Evolutionary conservation across 2,888 invertebrate genomes (phyloP), one percentile per base, ranked within the genome.

Genomic region (Limnephilus rhombicus): DNA sequence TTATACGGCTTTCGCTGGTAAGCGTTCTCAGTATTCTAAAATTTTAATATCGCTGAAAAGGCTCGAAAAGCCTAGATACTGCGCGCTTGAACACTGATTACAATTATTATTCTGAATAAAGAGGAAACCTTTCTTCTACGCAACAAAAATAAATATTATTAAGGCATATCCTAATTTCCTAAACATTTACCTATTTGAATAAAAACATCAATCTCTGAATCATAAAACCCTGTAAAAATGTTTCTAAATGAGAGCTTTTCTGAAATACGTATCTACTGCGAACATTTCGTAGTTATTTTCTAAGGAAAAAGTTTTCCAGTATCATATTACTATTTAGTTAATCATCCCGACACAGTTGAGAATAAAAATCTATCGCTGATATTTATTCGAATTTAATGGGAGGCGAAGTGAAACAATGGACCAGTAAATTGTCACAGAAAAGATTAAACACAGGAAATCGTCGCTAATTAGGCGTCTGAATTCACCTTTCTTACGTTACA

Each of bases 401-500:
- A 87, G 68, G 87, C 53, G 68, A 87, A 29, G 68, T 53, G 68
- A 53, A 87, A 87, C 87, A 87, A 68, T 53, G 68, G 31, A 29
- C 87, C 87, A 34, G 87, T 68, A 53, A 87, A 87, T 87, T 68
- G 87, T 87, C 53, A 34, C 87, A 68, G 68, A 87, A 87, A 87
- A 87, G 87, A 87, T 87, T 87, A 87, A 87, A 87, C 68, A 68
- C 68, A 68, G 87, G n/a, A 34, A 87, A 87, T 87, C 87, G 87
- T 87, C 87, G 68, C 87, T 87, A 87, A 87, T 87, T 87, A 87
- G 87, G 87, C 87, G 53, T 68, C 87, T 87, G 68, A 87, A 87
- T 87, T 87, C 87, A 87, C 87, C 68, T 87, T 87, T 34, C 87
- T 87, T 86, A 29, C 24, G 34, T 68, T 68, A 68, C 87, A 68